These are phyloP conservation scores for Eustalomyia histrio DNA, from an alignment of 2,888 invertebrate species.

Conservation along the genomic window DNA sequence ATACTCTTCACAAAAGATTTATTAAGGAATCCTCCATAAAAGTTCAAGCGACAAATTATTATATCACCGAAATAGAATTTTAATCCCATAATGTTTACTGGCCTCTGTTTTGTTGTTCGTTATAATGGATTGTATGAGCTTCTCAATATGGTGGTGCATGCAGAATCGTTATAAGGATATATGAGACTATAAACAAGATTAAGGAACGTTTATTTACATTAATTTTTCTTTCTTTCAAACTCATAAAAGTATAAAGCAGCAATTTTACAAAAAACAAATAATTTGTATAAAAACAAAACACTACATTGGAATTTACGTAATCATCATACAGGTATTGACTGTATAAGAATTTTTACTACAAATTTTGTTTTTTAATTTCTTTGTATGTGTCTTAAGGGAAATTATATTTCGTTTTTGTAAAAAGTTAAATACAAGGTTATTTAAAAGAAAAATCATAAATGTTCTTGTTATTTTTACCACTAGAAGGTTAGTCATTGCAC, in stretches of 20 bases:
- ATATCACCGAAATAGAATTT: no score
- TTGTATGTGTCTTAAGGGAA: constrained; percentile 73
- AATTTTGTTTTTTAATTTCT: constrained; percentile 68
- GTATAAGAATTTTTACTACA: not conserved
- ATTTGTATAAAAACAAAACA: constrained; percentile 29
- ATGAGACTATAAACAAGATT: constrained; percentile 74
- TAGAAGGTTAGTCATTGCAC: constrained; percentile 56
- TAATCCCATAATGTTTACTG: constrained; percentile 5
- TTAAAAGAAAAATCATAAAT: constrained; percentile 37
- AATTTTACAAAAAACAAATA: constrained; percentile 55
- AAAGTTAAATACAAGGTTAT: constrained; percentile 9
- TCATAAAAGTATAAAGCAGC: constrained; percentile 48
- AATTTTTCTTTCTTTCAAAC: constrained; percentile 36
- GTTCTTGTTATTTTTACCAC: constrained; percentile 34
- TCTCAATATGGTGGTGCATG: constrained; percentile 56
- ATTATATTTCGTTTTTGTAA: constrained; percentile 65
- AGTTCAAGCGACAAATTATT: no score
- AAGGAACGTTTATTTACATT: constrained; percentile 68
- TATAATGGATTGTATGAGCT: constrained; percentile 70
- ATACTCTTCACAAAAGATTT: no score
- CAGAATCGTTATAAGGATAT: constrained; percentile 69
- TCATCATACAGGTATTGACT: constrained; percentile 65
- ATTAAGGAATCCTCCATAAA: no score
- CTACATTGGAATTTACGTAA: constrained; percentile 52
- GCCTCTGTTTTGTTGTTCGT: constrained; percentile 69